These are phyloP conservation scores for Microcebus ravelobensis DNA, from an alignment of 2,113 vertebrate genomes.

Conservation along the genomic window DNA sequence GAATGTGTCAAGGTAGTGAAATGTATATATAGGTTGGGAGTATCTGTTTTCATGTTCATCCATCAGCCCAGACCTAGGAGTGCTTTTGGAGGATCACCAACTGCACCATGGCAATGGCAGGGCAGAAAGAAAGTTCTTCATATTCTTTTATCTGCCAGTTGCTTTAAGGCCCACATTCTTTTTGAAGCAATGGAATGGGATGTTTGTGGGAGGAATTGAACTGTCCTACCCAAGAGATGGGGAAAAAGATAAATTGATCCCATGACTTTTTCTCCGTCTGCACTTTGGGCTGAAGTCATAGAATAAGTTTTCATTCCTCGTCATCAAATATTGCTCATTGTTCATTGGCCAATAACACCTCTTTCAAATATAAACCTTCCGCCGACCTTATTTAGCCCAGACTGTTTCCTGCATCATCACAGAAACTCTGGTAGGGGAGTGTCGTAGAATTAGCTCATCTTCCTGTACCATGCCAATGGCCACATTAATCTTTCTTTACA, in stretches of 20 bases:
- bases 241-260: slow-evolving; percentile 4
- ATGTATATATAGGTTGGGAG: neutral
- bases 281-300: neutral
- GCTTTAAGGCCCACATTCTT: neutral
- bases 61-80: neutral
- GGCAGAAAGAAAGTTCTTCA: neutral
- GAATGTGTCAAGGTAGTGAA: neutral
- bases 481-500: slow-evolving; percentile 32
- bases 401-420: neutral
- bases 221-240: neutral
- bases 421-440: neutral
- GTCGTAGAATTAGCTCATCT: slow-evolving; percentile 25
- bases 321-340: neutral
- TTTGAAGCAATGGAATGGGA: neutral
- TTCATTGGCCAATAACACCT: neutral
- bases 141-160: neutral
- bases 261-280: neutral
- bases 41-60: neutral
- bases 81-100: neutral
- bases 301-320: neutral
- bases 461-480: slow-evolving; percentile 10
- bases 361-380: slow-evolving; percentile 29
- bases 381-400: neutral
- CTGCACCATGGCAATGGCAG: neutral
- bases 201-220: neutral